Evolutionary conservation across 30 jellyfish, hydroid and myxozoan species (phyloP).

Genomic region (Sanderia malayensis): DNA sequence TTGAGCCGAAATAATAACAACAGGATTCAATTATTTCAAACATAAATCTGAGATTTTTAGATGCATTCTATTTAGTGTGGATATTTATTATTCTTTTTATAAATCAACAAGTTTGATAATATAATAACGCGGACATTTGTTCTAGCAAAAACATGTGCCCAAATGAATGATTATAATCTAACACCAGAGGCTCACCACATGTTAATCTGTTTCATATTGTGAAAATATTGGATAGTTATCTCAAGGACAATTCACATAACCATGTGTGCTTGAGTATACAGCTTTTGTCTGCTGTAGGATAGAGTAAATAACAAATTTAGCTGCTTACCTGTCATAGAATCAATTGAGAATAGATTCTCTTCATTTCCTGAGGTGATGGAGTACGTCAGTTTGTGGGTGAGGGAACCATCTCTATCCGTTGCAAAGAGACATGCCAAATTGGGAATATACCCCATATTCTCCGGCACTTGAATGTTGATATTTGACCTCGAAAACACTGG

Average conservation of each 20-base stretch:
- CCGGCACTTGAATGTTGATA: constrained; percentile 60
- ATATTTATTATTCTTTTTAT: no score
- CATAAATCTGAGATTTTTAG: no score
- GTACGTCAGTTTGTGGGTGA: constrained; percentile 34
- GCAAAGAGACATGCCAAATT: constrained; percentile 90
- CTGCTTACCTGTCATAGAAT: constrained; percentile 75
- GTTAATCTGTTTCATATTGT: background rate
- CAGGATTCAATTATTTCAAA: no score
- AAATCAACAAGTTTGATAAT: no score
- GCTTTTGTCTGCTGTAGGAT: no score
- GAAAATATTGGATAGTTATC: background rate
- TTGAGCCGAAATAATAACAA: no score
- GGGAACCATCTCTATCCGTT: constrained; percentile 79
- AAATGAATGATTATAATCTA: background rate
- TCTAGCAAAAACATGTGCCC: background rate
- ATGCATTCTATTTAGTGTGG: no score
- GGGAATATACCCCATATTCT: constrained; percentile 85
- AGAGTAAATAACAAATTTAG: no score
- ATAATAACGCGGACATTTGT: no score
- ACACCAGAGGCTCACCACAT: background rate
- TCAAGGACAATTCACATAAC: no score
- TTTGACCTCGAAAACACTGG: constrained; percentile 75
- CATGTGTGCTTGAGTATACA: no score
- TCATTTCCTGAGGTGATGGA: constrained; percentile 78
- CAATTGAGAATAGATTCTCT: constrained; percentile 75